Evolutionary conservation across 2,797 vertebrate genomes (phyloP).

Genomic region (Lutjanus campechanus): DNA sequence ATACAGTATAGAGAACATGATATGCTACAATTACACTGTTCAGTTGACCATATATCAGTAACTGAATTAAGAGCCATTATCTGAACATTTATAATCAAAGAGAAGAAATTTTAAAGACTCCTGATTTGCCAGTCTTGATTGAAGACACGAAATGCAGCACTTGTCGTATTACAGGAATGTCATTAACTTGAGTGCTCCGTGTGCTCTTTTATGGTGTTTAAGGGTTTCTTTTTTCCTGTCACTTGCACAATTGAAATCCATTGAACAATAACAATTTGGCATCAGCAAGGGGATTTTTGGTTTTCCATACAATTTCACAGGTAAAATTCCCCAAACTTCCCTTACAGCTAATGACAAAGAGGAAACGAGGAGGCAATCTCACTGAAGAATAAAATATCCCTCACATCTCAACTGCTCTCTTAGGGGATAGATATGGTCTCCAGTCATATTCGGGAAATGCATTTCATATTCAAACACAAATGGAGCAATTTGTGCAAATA

Average conservation of each 20-base stretch:
- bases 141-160: neutral
- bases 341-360: slow-evolving; percentile 36
- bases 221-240: neutral
- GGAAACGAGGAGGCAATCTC: slow-evolving; percentile 50
- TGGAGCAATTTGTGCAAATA: slow-evolving; percentile 85
- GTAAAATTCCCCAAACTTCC: slow-evolving; percentile 16
- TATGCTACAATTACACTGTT: neutral
- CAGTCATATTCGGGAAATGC: slow-evolving; percentile 65
- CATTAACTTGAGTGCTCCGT: slow-evolving; percentile 24
- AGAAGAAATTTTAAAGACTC: neutral
- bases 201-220: slow-evolving; percentile 15
- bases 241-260: slow-evolving; percentile 9
- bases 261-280: slow-evolving; percentile 20
- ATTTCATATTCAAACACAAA: slow-evolving; percentile 83
- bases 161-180: neutral
- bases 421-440: slow-evolving; percentile 48
- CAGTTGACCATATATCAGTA: neutral
- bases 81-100: neutral
- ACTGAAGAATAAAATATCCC: slow-evolving; percentile 57
- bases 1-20: too few relatives aligned
- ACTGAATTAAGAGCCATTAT: neutral
- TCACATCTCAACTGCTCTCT: slow-evolving; percentile 52
- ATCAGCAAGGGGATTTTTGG: slow-evolving; percentile 18
- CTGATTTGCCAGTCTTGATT: neutral
- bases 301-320: slow-evolving; percentile 38